Evolutionary conservation across 2,888 invertebrate genomes (phyloP).

Genomic region (Falcaria lacertinaria): DNA sequence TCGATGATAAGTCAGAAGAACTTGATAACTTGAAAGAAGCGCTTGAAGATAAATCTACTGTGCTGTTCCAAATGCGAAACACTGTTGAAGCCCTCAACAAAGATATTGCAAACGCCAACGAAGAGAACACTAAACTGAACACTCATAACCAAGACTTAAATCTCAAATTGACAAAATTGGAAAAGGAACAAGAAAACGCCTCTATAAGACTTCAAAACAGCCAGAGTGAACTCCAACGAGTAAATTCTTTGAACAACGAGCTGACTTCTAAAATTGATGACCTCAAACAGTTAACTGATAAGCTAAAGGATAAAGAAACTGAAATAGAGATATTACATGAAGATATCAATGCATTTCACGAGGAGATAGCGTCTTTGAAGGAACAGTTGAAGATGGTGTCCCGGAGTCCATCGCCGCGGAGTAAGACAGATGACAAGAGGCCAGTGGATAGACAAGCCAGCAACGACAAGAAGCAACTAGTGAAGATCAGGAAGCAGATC

Average conservation of each 20-base stretch:
- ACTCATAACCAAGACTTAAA: slow-evolving; percentile 57
- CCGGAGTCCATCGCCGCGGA: slow-evolving; percentile 79
- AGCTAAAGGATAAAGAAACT: slow-evolving; percentile 73
- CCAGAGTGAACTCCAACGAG: slow-evolving; percentile 56
- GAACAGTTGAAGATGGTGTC: slow-evolving; percentile 70
- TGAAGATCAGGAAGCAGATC: slow-evolving; percentile 70
- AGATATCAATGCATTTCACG: slow-evolving; percentile 71
- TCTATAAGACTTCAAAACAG: slow-evolving; percentile 60
- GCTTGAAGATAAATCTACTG: slow-evolving; percentile 65
- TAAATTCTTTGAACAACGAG: slow-evolving; percentile 60
- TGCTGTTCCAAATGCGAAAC: slow-evolving; percentile 62
- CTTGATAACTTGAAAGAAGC: slow-evolving; percentile 68
- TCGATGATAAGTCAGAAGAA: slow-evolving; percentile 72
- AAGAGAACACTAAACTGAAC: slow-evolving; percentile 62
- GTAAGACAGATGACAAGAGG: slow-evolving; percentile 75
- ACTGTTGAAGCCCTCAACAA: slow-evolving; percentile 51
- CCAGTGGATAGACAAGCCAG: slow-evolving; percentile 70
- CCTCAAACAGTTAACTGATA: slow-evolving; percentile 56
- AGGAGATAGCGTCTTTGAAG: slow-evolving; percentile 68
- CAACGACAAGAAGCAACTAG: slow-evolving; percentile 80
- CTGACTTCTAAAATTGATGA: slow-evolving; percentile 62
- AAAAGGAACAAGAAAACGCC: slow-evolving; percentile 69
- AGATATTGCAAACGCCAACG: slow-evolving; percentile 58
- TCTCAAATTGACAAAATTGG: slow-evolving; percentile 56
- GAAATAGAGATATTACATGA: slow-evolving; percentile 78